Evolutionary conservation across 1,140 invertebrate genomes (phyloP).

Genomic region (Amyelois transitella): DNA sequence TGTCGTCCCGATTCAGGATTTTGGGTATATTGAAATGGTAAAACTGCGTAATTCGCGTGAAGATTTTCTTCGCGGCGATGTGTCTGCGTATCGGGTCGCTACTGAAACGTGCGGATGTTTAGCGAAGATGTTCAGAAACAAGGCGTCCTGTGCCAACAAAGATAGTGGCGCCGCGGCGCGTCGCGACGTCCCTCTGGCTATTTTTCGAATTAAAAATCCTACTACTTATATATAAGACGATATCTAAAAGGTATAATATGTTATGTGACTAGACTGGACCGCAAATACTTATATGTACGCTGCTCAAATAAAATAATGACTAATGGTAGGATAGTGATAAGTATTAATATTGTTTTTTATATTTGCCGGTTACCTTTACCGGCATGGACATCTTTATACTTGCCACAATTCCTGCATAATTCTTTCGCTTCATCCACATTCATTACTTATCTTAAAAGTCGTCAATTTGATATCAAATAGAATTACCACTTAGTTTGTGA

Average conservation of each 20-base stretch:
- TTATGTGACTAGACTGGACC: not conserved
- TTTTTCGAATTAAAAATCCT: constrained; percentile 43
- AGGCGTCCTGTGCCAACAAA: constrained; percentile 54
- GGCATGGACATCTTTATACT: no score
- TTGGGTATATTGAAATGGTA: constrained; percentile 31
- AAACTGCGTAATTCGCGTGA: constrained; percentile 27
- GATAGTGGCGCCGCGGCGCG: constrained; percentile 52
- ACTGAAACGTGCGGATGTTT: constrained; percentile 66
- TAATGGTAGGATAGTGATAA: not conserved
- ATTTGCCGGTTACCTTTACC: no score
- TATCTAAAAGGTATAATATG: not conserved
- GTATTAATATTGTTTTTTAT: no score
- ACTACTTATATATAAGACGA: constrained; percentile 5
- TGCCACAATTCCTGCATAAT: no score
- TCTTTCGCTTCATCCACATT: no score
- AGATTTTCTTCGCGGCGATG: constrained; percentile 44
- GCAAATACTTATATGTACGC: not conserved
- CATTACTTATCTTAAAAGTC: no score
- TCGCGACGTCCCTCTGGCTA: constrained; percentile 46
- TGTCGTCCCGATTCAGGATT: constrained; percentile 30
- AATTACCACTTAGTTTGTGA: no score
- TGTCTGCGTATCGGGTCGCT: constrained; percentile 52
- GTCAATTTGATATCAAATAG: no score
- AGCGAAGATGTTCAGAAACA: constrained; percentile 66
- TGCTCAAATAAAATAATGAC: constrained; percentile 5